phyloP scores from a whole-genome alignment of 2,888 invertebrate genomes.

The Tridacna gigas region DNA sequence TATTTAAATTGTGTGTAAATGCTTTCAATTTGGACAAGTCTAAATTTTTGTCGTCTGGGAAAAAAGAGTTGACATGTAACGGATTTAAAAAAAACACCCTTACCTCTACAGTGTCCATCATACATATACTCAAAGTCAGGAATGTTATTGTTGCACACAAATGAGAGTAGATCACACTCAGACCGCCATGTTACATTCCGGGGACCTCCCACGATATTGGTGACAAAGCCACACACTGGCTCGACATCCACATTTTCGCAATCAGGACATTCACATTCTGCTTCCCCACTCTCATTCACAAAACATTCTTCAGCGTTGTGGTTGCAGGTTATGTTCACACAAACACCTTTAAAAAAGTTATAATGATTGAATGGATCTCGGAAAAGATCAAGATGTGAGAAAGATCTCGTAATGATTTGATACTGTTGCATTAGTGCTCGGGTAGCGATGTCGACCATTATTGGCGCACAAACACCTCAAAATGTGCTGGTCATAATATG shows the following conservation, averaged over 20 bases:
- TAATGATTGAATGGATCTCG: no score
- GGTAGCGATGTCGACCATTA: no score
- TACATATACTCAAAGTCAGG: constrained; percentile 57
- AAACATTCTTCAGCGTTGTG: constrained; percentile 57
- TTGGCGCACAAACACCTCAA: no score
- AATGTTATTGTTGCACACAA: constrained; percentile 53
- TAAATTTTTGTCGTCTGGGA: no score
- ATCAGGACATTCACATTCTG: constrained; percentile 66
- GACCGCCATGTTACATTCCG: constrained; percentile 54
- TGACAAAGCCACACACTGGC: constrained; percentile 64
- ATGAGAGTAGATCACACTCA: constrained; percentile 58
- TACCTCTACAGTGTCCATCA: constrained; percentile 67
- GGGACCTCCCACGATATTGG: constrained; percentile 26
- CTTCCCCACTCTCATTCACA: constrained; percentile 25
- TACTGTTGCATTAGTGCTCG: no score
- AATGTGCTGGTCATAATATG: no score
- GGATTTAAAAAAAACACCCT: constrained; percentile 13
- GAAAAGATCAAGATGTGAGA: no score
- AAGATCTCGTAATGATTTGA: no score
- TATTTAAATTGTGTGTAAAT: no score
- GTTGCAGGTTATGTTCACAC: constrained; percentile 48
- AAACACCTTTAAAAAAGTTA: constrained; percentile 55
- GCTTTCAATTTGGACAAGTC: no score
- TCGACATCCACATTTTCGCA: constrained; percentile 62
- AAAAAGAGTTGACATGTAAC: no score